Conservation (phyloP, 2,113 vertebrate species). For the Parus major region DNA sequence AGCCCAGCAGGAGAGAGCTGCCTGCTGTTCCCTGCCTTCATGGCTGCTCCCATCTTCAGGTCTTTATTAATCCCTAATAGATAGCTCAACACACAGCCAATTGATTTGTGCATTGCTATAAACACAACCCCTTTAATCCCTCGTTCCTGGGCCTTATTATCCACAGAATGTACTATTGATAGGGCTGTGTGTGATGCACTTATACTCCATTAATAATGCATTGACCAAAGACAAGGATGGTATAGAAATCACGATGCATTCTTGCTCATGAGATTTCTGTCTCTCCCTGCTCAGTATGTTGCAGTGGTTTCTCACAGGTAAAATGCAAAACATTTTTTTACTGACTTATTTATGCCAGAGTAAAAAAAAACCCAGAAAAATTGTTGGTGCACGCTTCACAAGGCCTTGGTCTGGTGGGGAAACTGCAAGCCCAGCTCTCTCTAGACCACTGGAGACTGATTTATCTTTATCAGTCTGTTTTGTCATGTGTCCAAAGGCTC, state of each 20-base stretch:
- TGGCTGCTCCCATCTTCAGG: neutral
- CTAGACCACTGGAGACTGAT: neutral
- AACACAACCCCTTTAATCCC: neutral
- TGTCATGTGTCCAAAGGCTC: neutral
- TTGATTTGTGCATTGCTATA: slow-evolving; percentile 1
- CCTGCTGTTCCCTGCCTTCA: neutral
- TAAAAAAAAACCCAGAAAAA: neutral
- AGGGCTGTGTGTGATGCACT: neutral
- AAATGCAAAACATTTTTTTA: neutral
- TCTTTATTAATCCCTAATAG: neutral
- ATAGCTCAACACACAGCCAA: neutral
- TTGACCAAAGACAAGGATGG: neutral
- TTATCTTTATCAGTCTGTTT: neutral
- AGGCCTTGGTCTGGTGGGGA: neutral
- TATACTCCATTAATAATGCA: neutral
- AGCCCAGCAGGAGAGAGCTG: neutral
- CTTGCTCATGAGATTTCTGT: neutral
- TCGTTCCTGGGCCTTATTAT: neutral
- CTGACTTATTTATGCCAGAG: neutral
- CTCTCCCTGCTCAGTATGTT: neutral
- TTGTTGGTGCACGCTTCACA: neutral
- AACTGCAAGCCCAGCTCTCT: neutral
- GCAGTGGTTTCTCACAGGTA: neutral
- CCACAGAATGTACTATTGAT: neutral
- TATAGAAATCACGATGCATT: neutral